Percentiles rank a stretch among this genome's conserved stretches.
These are phyloP conservation scores for Amphiprion percula DNA, from an alignment of 2,113 vertebrate species.

Conservation along the genomic window DNA sequence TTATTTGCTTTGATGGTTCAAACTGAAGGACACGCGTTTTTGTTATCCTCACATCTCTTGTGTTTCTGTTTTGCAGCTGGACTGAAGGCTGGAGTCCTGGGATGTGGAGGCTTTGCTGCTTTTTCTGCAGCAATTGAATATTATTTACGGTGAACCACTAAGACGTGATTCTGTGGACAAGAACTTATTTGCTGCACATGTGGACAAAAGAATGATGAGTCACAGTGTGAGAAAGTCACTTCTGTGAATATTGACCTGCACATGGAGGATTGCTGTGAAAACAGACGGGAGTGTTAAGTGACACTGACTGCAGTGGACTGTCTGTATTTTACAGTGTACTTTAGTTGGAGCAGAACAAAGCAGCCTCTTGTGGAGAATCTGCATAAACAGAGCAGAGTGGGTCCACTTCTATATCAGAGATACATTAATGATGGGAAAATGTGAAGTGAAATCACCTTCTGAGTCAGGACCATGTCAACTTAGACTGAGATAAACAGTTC, in stretches of 20 bases:
- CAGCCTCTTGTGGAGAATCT: neutral
- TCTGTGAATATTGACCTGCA: neutral
- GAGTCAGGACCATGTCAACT: neutral
- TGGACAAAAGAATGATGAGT: conserved; percentile 9
- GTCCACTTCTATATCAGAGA: neutral
- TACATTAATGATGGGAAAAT: neutral
- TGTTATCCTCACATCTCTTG: neutral
- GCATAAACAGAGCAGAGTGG: neutral
- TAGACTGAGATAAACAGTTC: conserved; percentile 3
- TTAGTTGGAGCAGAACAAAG: neutral
- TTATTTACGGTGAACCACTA: conserved; percentile 88
- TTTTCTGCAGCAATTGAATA: conserved; percentile 98
- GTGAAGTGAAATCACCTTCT: neutral
- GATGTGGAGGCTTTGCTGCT: conserved; percentile 96
- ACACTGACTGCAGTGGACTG: too few species aligned
- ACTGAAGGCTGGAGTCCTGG: conserved; percentile 92
- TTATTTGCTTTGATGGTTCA: neutral
- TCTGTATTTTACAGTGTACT: neutral
- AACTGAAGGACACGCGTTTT: neutral
- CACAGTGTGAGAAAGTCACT: neutral
- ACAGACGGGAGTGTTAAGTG: neutral
- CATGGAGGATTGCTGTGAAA: conserved; percentile 1
- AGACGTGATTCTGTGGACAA: neutral
- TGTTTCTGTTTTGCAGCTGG: conserved; percentile 85
- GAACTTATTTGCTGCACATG: neutral